Evolutionary conservation across 2,113 vertebrate species (phyloP), one percentile per base, ranked within the genome.

Genomic region (Campylorhamphus procurvoides): DNA sequence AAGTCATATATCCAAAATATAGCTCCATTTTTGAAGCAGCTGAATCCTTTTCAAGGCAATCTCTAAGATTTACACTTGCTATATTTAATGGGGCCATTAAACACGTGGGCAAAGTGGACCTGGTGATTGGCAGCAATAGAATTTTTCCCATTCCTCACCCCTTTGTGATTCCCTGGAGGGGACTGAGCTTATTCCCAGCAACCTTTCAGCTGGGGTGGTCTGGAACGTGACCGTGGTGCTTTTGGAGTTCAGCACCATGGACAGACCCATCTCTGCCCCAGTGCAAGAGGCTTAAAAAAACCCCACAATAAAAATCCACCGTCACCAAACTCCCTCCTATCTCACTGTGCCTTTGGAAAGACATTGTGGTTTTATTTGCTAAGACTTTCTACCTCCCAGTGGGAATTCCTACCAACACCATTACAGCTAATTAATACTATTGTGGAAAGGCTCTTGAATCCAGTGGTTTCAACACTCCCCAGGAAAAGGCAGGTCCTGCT

Each of bases 11-110:
- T 79, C 50, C 90, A 91, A 91, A 95, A 89, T 67, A 80, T 2
- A 15, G 49, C 63, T 92, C 62, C 46, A 14, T 59, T 90, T 73
- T 31, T 25, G 63, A 71, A 71, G 76, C 9, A 42, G 71, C 52
- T 80, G 75, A 64, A 90, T 77, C 72, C 67, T 88, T 90, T 40
- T 55, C 56, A 23, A 85, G 67, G 78, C 37, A 72, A 75, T 56
- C 24, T 22, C 7, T 31, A 39, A 89, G 92, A 87, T 94, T 96
- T 94, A 94, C 44, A 37, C 78, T 90, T 19, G 52, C 82, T 87
- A 2, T 68, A 87, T 91, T 91, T 90, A 79, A 79, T 10, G 37
- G 49, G 66, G 53, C 75, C 80, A 77, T 80, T 53, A 94, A 94
- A 92, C 58, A 83, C n/a, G 50, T 0, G 56, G 63, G 40, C 59